These are phyloP conservation scores for Tuta absoluta DNA, from an alignment of 2,888 invertebrate species.

Conservation along the genomic window DNA sequence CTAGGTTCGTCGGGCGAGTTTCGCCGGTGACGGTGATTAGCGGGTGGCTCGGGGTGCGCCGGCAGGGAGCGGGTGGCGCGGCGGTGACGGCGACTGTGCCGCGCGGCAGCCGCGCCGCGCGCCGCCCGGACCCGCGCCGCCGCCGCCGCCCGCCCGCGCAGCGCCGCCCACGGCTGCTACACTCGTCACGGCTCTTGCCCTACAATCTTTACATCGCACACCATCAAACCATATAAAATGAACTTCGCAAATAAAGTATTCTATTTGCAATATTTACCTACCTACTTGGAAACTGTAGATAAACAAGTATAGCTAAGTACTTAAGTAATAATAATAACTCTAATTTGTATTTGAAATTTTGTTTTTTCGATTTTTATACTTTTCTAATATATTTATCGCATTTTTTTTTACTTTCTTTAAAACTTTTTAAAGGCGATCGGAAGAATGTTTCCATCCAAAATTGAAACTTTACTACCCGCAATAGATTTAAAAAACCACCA, in stretches of 20 bases:
- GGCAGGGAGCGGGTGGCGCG: constrained; percentile 44
- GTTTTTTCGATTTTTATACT: too few species aligned
- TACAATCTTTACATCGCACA: constrained; percentile 67
- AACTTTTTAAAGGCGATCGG: too few species aligned
- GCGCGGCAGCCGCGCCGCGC: constrained; percentile 43
- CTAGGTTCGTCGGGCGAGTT: constrained; percentile 51
- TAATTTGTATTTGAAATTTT: too few species aligned
- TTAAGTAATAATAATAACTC: too few species aligned
- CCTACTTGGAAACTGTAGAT: too few species aligned
- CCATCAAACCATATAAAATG: constrained; percentile 58
- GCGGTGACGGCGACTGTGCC: constrained; percentile 66
- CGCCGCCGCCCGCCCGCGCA: constrained; percentile 54
- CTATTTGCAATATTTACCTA: background rate
- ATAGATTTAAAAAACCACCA: too few species aligned
- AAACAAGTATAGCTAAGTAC: too few species aligned
- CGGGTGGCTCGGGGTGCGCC: constrained; percentile 35
- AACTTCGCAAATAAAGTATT: constrained; percentile 32
- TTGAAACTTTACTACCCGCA: too few species aligned
- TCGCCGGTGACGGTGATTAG: constrained; percentile 50
- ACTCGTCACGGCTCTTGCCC: constrained; percentile 69
- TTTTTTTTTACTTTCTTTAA: too few species aligned
- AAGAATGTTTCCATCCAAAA: too few species aligned
- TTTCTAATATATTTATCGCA: too few species aligned
- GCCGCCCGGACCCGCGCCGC: constrained; percentile 43
- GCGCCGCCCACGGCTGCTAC: constrained; percentile 54